Percentiles rank a stretch among this genome's conserved stretches.
Evolutionary conservation across 2,113 vertebrate genomes (phyloP).

Genomic region (Tachysurus fulvidraco): DNA sequence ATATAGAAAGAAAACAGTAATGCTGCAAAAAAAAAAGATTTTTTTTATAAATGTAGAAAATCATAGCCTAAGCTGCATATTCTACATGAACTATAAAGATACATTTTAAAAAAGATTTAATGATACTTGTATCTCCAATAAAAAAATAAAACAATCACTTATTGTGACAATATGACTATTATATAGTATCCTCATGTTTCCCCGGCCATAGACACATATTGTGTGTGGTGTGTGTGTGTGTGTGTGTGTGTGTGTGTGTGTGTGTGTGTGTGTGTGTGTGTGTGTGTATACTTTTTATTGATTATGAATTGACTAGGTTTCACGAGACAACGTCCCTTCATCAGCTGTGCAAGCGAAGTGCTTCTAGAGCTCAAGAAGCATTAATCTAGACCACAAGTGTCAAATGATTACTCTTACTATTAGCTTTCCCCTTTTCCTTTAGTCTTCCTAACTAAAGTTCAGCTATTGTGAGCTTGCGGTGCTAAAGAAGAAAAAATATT

Average conservation of each 20-base stretch:
- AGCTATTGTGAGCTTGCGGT: conserved; percentile 11
- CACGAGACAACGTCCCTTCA: neutral
- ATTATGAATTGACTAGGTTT: neutral
- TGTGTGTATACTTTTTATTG: neutral
- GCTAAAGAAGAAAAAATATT: conserved; percentile 62
- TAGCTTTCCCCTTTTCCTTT: neutral
- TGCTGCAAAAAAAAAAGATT: too few species aligned
- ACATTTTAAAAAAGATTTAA: neutral
- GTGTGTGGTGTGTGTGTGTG: neutral
- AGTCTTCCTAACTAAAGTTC: neutral
- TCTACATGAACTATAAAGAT: neutral
- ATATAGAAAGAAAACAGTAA: neutral
- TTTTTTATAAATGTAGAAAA: neutral
- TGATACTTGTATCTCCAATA: neutral
- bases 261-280: neutral
- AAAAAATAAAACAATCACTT: neutral
- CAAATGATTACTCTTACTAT: neutral
- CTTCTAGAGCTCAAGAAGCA: neutral
- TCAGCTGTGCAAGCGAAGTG: neutral
- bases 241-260: neutral
- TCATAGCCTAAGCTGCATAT: neutral
- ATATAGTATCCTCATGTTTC: neutral
- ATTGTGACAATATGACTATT: neutral
- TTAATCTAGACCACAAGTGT: neutral
- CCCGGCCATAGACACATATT: neutral